These are phyloP conservation scores for Drosophila setifemur DNA, from an alignment of 1,140 invertebrate species.

Conservation along the genomic window DNA sequence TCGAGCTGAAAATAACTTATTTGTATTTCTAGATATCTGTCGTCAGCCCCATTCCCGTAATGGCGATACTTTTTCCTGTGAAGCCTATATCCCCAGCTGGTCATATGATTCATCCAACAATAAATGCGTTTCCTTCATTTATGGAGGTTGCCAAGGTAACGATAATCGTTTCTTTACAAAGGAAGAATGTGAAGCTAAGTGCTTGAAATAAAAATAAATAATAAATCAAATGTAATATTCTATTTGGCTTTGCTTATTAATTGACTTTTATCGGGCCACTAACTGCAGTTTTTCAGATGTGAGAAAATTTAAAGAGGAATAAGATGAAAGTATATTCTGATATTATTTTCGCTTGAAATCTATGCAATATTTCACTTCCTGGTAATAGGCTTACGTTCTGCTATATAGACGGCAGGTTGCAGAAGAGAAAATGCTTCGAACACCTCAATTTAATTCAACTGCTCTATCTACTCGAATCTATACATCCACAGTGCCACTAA, in stretches of 20 bases:
- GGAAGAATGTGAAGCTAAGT: constrained; percentile 21
- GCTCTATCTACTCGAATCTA: too few relatives aligned
- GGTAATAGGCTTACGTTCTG: too few relatives aligned
- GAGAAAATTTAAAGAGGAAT: too few relatives aligned
- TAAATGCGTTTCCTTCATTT: constrained; percentile 89
- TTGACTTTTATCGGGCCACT: too few relatives aligned
- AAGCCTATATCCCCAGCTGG: constrained; percentile 53
- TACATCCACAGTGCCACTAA: too few relatives aligned
- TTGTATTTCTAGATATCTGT: constrained; percentile 25
- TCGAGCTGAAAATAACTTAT: background rate
- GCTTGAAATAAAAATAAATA: constrained; percentile 6
- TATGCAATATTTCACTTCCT: background rate
- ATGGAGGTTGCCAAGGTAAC: constrained; percentile 93
- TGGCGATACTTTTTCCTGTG: constrained; percentile 18
- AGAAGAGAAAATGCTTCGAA: too few relatives aligned
- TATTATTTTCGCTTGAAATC: background rate
- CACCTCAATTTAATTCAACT: too few relatives aligned
- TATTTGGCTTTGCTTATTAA: too few relatives aligned
- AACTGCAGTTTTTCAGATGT: too few relatives aligned
- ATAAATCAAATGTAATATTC: too few relatives aligned
- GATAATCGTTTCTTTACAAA: constrained; percentile 88
- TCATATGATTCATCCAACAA: constrained; percentile 86
- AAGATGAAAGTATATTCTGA: too few relatives aligned
- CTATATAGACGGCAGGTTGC: too few relatives aligned
- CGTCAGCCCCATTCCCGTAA: constrained; percentile 1